Evolutionary conservation across 2,113 vertebrate species (phyloP).

Genomic region (Melanerpes aurifrons): DNA sequence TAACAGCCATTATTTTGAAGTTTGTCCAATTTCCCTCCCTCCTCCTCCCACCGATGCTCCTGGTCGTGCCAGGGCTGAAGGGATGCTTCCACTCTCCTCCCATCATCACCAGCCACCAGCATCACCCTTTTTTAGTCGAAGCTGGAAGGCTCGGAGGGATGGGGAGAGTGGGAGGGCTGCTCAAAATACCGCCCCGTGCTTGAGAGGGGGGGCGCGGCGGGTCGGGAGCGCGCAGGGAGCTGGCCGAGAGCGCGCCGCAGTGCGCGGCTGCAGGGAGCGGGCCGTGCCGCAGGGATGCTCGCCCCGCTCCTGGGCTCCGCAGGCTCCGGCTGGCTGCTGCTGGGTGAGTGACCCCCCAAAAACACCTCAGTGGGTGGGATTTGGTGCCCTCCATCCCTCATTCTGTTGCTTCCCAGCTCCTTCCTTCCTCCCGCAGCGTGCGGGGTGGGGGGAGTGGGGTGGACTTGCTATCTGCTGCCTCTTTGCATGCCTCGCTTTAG

Average conservation of each 20-base stretch:
- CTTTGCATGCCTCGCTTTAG: no score
- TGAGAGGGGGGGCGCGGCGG: neutral
- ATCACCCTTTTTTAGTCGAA: neutral
- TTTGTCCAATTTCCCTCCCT: neutral
- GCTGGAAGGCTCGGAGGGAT: neutral
- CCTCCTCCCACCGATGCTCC: neutral
- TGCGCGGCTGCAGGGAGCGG: slow-evolving; percentile 8
- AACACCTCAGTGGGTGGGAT: rapidly evolving
- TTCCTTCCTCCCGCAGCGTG: neutral
- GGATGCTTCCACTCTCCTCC: neutral
- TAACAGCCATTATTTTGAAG: neutral
- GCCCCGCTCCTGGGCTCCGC: slow-evolving; percentile 77
- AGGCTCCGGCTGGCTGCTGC: slow-evolving; percentile 77
- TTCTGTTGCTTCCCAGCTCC: neutral
- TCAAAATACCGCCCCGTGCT: slow-evolving; percentile 31
- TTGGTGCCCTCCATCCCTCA: neutral
- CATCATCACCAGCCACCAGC: neutral
- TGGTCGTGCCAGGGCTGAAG: neutral
- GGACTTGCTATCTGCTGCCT: neutral
- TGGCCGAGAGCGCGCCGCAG: slow-evolving; percentile 35
- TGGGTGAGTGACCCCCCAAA: slow-evolving; percentile 68
- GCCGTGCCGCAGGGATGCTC: slow-evolving; percentile 75
- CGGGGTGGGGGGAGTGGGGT: neutral
- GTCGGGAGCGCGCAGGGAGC: neutral
- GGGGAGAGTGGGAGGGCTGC: slow-evolving; percentile 28